A percentile compares a stretch with the other conserved stretches of the same genome.
These are phyloP conservation scores for Uloborus diversus DNA, from an alignment of 1,140 invertebrate genomes.

Conservation along the genomic window DNA sequence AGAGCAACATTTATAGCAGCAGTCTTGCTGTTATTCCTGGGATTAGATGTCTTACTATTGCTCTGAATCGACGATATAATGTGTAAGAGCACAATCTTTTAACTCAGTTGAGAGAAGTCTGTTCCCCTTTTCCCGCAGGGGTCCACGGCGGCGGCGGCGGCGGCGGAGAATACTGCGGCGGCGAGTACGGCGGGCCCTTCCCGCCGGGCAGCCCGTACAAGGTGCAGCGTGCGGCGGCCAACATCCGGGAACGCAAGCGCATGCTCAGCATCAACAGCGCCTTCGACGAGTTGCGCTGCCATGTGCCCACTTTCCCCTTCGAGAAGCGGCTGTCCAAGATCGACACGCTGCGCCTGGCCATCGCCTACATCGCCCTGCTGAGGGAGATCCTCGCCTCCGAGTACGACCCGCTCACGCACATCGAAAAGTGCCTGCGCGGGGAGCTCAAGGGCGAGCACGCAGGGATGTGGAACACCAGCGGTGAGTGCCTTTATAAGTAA, in stretches of 20 bases:
- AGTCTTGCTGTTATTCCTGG: too few relatives aligned
- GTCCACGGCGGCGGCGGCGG: conserved; percentile 23
- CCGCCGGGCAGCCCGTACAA: conserved; percentile 53
- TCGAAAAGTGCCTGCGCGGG: conserved; percentile 88
- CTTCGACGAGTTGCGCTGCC: conserved; percentile 86
- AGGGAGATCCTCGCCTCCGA: conserved; percentile 89
- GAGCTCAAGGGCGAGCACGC: conserved; percentile 83
- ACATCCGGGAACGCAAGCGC: conserved; percentile 86
- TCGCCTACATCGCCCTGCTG: conserved; percentile 93
- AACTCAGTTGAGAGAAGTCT: too few relatives aligned
- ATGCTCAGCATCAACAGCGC: conserved; percentile 98
- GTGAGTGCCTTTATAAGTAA: conserved; percentile 72
- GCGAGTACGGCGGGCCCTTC: background rate
- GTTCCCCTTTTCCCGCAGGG: too few relatives aligned
- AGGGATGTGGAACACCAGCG: conserved; percentile 95
- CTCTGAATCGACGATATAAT: too few relatives aligned
- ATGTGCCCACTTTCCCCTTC: conserved; percentile 94
- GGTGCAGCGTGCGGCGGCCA: conserved; percentile 91
- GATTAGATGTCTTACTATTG: too few relatives aligned
- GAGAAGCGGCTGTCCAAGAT: conserved; percentile 93
- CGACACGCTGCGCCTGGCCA: conserved; percentile 91
- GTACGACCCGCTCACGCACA: conserved; percentile 87
- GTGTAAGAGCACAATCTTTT: too few relatives aligned
- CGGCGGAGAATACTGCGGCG: background rate
- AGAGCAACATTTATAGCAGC: too few relatives aligned